Conservation (phyloP, 1,140 invertebrate species). For the Gryon sp. region DNA sequence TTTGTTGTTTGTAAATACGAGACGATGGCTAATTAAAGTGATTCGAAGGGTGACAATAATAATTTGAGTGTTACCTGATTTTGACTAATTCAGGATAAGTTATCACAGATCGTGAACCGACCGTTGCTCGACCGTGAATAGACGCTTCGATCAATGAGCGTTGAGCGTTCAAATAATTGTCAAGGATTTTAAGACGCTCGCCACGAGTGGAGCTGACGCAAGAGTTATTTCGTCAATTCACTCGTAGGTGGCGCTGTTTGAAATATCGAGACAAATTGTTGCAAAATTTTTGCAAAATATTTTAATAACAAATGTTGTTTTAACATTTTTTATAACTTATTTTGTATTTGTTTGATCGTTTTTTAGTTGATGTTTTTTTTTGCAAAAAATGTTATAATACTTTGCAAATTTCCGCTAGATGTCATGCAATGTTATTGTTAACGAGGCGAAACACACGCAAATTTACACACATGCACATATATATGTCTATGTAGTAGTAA, state of each 20-base stretch:
- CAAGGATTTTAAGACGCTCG: slow-evolving; percentile 9
- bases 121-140: slow-evolving; percentile 37
- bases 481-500: slow-evolving; percentile 48
- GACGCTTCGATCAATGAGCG: slow-evolving; percentile 39
- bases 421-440: slow-evolving; percentile 36
- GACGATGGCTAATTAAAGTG: no score
- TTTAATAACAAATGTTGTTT: no score
- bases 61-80: slow-evolving; percentile 30
- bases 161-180: slow-evolving; percentile 8
- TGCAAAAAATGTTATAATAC: no score
- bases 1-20: neutral
- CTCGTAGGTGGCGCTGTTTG: neutral
- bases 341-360: no score
- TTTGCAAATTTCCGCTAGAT: slow-evolving; percentile 20
- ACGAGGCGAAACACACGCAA: slow-evolving; percentile 31
- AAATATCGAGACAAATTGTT: no score
- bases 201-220: neutral
- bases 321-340: no score
- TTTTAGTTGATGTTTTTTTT: no score
- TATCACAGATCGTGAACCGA: slow-evolving; percentile 23
- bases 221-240: neutral
- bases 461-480: slow-evolving; percentile 4
- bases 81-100: slow-evolving; percentile 8
- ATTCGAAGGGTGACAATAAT: no score
- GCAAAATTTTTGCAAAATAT: no score